Conservation (phyloP, 2,797 vertebrate genomes). For the Erpetoichthys calabaricus region DNA sequence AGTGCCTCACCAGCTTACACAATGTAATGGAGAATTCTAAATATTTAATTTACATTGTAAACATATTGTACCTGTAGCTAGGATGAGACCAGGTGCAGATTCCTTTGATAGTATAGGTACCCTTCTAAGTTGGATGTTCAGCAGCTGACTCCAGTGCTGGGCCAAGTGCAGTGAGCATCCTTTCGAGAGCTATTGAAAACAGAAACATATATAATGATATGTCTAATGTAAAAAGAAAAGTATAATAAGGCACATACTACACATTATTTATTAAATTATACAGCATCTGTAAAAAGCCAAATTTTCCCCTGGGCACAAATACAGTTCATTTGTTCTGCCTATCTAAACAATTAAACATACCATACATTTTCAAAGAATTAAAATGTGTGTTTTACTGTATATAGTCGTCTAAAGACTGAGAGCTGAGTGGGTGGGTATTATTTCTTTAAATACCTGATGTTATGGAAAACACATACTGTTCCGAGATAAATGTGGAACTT, state of each 20-base stretch:
- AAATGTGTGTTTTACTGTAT: too few species aligned
- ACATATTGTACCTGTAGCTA: conserved; percentile 69
- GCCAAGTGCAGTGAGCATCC: conserved; percentile 92
- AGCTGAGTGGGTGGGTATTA: too few species aligned
- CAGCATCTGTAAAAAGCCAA: too few species aligned
- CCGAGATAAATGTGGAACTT: too few species aligned
- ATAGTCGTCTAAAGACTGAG: too few species aligned
- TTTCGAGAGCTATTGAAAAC: conserved; percentile 52
- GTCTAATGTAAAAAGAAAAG: neutral
- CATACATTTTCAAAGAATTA: too few species aligned
- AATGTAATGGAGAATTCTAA: neutral
- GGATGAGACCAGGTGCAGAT: conserved; percentile 82
- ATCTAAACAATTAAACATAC: too few species aligned
- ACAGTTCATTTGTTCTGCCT: too few species aligned
- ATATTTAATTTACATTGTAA: neutral
- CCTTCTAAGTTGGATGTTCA: conserved; percentile 82
- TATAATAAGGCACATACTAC: neutral
- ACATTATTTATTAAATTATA: neutral
- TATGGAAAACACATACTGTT: too few species aligned
- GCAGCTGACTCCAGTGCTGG: conserved; percentile 84
- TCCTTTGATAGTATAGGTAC: conserved; percentile 93
- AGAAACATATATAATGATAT: neutral
- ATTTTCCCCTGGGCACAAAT: too few species aligned
- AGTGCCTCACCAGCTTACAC: too few species aligned
- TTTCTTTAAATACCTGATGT: too few species aligned